phyloP scores from a whole-genome alignment of 2,113 vertebrate genomes.

The Triplophysa tibetana region DNA sequence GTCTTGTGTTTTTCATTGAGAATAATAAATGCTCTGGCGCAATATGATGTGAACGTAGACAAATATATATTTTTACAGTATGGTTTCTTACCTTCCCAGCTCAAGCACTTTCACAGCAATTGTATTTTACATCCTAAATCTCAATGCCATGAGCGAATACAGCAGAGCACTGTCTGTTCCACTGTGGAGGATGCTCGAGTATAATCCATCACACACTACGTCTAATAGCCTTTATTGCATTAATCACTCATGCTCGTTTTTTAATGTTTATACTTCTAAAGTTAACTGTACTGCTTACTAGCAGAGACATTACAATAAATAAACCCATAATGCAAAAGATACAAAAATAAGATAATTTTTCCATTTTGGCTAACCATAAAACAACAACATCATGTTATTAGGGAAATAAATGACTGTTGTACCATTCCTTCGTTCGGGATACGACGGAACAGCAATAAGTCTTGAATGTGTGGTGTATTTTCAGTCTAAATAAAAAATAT shows the following conservation, averaged over 20 bases:
- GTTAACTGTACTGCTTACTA: conserved; percentile 13
- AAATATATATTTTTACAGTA: conserved; percentile 48
- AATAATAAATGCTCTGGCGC: conserved; percentile 54
- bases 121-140: neutral
- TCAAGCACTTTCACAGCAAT: neutral
- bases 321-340: conserved; percentile 61
- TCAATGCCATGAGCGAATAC: neutral
- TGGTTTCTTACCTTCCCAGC: conserved; percentile 1
- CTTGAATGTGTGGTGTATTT: conserved; percentile 51
- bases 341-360: conserved; percentile 72
- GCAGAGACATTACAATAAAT: conserved; percentile 39
- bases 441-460: conserved; percentile 46
- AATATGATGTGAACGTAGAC: conserved; percentile 54
- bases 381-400: conserved; percentile 52
- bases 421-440: conserved; percentile 30
- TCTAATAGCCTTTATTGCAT: conserved; percentile 16
- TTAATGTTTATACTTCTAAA: conserved; percentile 22
- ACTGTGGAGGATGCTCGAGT: neutral
- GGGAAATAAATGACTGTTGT: conserved; percentile 25
- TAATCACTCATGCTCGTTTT: conserved; percentile 31
- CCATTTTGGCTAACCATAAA: conserved; percentile 24
- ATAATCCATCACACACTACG: neutral
- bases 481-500: conserved; percentile 63
- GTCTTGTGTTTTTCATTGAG: conserved; percentile 55
- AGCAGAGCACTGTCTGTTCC: neutral